A percentile compares a stretch with the other conserved stretches of the same genome.
Conservation (phyloP, 1,140 invertebrate species). For the Scaptomyza pallida region DNA sequence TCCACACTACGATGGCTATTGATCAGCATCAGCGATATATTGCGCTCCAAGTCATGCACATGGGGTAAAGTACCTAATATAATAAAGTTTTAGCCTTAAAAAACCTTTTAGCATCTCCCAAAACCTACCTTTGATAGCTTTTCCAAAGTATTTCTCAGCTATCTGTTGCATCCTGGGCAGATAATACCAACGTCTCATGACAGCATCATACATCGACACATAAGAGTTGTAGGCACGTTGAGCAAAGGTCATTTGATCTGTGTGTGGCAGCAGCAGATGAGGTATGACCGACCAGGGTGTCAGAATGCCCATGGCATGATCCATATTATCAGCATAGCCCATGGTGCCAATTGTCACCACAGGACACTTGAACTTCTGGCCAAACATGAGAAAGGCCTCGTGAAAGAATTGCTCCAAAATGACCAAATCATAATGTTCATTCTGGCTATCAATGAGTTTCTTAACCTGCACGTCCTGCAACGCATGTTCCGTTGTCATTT, state of each 20-base stretch:
- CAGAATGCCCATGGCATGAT: constrained; percentile 85
- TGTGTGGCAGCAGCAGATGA: constrained; percentile 84
- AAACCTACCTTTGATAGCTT: constrained; percentile 52
- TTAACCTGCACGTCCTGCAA: constrained; percentile 84
- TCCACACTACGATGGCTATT: constrained; percentile 85
- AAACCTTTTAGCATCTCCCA: not conserved
- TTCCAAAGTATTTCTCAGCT: constrained; percentile 71
- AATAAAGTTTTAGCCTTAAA: not conserved
- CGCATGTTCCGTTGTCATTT: constrained; percentile 84
- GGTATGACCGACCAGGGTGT: constrained; percentile 85
- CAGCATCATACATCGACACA: constrained; percentile 70
- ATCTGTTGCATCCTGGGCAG: constrained; percentile 81
- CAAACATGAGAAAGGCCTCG: constrained; percentile 85
- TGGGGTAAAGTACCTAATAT: constrained; percentile 77
- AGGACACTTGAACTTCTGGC: constrained; percentile 85
- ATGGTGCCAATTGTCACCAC: constrained; percentile 85
- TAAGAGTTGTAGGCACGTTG: constrained; percentile 73
- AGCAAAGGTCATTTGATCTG: constrained; percentile 74
- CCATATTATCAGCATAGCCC: constrained; percentile 86
- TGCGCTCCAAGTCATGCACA: constrained; percentile 85
- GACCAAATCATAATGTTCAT: constrained; percentile 85
- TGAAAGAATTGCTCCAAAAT: constrained; percentile 86
- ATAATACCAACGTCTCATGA: constrained; percentile 73
- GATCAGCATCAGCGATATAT: constrained; percentile 86
- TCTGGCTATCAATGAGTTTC: constrained; percentile 84